Conservation (phyloP, 2,113 vertebrate genomes). For the Falcunculus frontatus region DNA sequence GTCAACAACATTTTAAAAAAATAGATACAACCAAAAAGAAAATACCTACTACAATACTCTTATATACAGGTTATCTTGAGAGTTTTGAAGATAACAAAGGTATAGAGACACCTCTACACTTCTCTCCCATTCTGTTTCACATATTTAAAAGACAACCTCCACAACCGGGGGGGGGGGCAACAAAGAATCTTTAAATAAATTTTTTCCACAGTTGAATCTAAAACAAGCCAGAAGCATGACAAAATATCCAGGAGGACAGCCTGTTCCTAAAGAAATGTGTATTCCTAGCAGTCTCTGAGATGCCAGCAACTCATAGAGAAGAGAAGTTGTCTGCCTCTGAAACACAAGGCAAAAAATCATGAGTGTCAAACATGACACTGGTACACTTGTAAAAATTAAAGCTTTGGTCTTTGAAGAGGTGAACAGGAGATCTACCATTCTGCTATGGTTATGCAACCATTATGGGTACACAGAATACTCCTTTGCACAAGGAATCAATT, state of each 20-base stretch:
- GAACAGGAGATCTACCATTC: background rate
- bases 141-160: background rate
- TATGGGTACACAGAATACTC: background rate
- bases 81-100: background rate
- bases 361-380: rapidly evolving
- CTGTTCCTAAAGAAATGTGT: background rate
- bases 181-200: background rate
- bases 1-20: background rate
- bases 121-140: background rate
- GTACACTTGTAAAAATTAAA: background rate
- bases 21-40: background rate
- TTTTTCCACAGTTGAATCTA: background rate
- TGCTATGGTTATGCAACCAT: background rate
- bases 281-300: background rate
- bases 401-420: background rate
- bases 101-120: background rate
- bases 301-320: background rate
- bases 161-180: rapidly evolving
- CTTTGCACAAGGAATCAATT: background rate
- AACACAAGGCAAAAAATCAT: background rate
- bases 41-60: background rate
- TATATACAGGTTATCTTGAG: background rate
- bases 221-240: background rate
- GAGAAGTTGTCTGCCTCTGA: background rate
- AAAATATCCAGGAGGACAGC: background rate